These are phyloP conservation scores for Brachyhypopomus occidentalis DNA, from an alignment of 2,113 vertebrate species.

Conservation along the genomic window DNA sequence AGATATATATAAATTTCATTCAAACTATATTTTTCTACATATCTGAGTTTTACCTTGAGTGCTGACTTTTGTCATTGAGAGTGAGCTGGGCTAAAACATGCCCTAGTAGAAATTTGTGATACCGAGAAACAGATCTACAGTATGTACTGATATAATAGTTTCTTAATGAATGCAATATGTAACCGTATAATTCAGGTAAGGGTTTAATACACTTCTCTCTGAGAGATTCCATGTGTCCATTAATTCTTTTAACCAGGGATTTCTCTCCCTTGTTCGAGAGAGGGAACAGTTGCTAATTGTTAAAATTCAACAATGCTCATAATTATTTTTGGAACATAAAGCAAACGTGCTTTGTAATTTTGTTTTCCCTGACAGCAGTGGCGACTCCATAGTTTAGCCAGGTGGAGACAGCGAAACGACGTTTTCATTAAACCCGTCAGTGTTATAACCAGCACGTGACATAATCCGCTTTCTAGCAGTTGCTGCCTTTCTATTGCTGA, in stretches of 20 bases:
- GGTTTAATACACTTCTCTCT: constrained; percentile 6
- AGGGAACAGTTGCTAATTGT: constrained; percentile 65
- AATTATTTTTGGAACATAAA: constrained; percentile 71
- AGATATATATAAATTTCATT: constrained; percentile 77
- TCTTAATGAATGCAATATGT: constrained; percentile 33
- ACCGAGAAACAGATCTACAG: constrained; percentile 29
- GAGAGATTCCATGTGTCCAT: constrained; percentile 33
- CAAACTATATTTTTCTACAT: constrained; percentile 83
- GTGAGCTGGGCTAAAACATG: constrained; percentile 25
- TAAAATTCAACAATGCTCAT: constrained; percentile 66
- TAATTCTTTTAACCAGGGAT: constrained; percentile 37
- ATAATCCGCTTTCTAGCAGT: constrained; percentile 4
- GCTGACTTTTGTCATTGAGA: constrained; percentile 53
- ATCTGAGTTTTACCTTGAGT: constrained; percentile 72
- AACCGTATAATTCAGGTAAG: constrained; percentile 36
- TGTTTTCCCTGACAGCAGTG: constrained; percentile 70
- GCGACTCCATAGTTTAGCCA: constrained; percentile 13
- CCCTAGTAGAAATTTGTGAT: constrained; percentile 13
- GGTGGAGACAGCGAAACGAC: constrained; percentile 17
- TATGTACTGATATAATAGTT: constrained; percentile 35
- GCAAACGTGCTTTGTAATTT: constrained; percentile 78
- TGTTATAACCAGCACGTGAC: constrained; percentile 19
- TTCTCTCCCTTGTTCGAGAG: constrained; percentile 31
- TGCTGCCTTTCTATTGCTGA: not conserved
- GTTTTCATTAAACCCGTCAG: not conserved